A percentile compares a stretch with the other conserved stretches of the same genome.
phyloP scores from a whole-genome alignment of 1,140 invertebrate species.

The Meloidogyne floridensis region DNA sequence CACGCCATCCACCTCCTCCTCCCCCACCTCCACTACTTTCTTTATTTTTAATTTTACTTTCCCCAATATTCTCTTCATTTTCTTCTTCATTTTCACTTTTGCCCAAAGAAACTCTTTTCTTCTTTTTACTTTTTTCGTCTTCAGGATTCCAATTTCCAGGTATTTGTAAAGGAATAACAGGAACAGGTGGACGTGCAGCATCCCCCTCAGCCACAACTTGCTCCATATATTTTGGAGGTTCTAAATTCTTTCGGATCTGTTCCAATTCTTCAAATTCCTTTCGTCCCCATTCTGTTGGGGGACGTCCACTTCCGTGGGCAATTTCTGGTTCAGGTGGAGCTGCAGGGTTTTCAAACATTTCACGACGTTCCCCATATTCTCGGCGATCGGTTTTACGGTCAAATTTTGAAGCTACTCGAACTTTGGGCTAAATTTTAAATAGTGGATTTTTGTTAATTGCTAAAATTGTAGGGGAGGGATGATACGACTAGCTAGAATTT shows the following conservation, averaged over 20 bases:
- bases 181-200: slow-evolving; percentile 68
- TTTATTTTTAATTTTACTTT: not conserved
- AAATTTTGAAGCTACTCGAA: slow-evolving; percentile 97
- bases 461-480: too few relatives aligned
- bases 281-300: slow-evolving; percentile 54
- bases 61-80: not conserved
- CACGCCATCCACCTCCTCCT: slow-evolving; percentile 15
- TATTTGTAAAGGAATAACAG: slow-evolving; percentile 68
- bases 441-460: too few relatives aligned
- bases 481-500: too few relatives aligned
- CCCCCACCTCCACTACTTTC: slow-evolving; percentile 7
- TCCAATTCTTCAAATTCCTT: slow-evolving; percentile 58
- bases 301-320: slow-evolving; percentile 47
- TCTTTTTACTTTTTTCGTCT: slow-evolving; percentile 8
- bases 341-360: slow-evolving; percentile 43
- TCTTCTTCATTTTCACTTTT: not conserved
- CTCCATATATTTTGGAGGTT: slow-evolving; percentile 62
- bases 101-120: not conserved
- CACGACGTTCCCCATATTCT: slow-evolving; percentile 42
- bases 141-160: slow-evolving; percentile 13
- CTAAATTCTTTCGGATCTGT: slow-evolving; percentile 51
- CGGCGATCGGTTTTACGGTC: slow-evolving; percentile 91
- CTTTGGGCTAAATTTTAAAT: slow-evolving; percentile 75
- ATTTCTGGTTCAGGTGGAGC: slow-evolving; percentile 35
- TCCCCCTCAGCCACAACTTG: slow-evolving; percentile 54